Evolutionary conservation across 2,888 invertebrate species (phyloP).

Genomic region (Synanthedon tipuliformis): DNA sequence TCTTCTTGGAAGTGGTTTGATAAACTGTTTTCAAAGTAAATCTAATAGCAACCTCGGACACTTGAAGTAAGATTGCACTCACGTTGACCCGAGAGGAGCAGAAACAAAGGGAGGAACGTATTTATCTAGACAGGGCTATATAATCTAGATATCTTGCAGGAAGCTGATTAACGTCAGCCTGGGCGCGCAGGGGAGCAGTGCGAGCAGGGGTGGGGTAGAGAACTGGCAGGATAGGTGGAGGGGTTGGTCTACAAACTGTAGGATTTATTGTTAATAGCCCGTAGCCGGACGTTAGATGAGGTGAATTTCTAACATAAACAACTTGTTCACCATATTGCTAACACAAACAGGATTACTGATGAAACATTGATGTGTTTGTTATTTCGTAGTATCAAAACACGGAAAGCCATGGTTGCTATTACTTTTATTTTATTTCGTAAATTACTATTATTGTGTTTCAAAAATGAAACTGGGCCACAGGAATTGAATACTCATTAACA

Average conservation of each 20-base stretch:
- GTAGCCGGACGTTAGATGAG: conserved; percentile 43
- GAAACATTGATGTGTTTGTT: neutral
- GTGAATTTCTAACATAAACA: conserved; percentile 29
- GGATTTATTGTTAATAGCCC: conserved; percentile 60
- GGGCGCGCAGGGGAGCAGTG: conserved; percentile 24
- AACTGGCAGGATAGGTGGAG: conserved; percentile 20
- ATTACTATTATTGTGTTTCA: too few relatives aligned
- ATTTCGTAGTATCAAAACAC: neutral
- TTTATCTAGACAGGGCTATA: conserved; percentile 22
- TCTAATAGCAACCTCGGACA: neutral
- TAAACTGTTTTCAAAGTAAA: neutral
- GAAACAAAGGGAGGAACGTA: neutral
- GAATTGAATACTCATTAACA: too few relatives aligned
- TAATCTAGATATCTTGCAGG: conserved; percentile 43
- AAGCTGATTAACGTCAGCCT: conserved; percentile 56
- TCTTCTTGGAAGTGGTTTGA: neutral
- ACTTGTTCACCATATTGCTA: conserved; percentile 3
- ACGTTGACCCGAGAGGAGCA: conserved; percentile 7
- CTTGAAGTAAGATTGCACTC: conserved; percentile 21
- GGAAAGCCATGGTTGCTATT: too few relatives aligned
- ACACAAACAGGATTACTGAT: conserved; percentile 4
- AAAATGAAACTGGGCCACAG: too few relatives aligned
- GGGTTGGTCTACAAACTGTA: conserved; percentile 40
- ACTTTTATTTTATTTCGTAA: too few relatives aligned
- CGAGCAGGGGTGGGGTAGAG: too few relatives aligned